Evolutionary conservation across 2,888 invertebrate genomes (phyloP).

Genomic region (Caenorhabditis angaria): DNA sequence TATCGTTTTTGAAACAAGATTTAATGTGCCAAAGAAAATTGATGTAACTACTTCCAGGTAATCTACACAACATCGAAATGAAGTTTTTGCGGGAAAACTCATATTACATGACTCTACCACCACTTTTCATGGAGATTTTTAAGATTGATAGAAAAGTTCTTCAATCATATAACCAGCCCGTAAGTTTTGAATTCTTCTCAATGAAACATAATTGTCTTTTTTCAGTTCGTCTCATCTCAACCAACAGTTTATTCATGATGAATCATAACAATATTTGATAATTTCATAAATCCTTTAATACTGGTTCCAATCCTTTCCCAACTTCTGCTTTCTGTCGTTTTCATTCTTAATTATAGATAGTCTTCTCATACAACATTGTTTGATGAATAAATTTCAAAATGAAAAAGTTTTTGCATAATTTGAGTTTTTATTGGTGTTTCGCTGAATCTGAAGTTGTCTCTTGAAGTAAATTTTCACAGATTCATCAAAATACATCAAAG

Average conservation of each 20-base stretch:
- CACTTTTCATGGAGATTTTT: constrained; percentile 35
- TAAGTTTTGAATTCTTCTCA: too few relatives aligned
- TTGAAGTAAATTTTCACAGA: too few relatives aligned
- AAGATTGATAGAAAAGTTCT: constrained; percentile 3
- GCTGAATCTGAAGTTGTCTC: too few relatives aligned
- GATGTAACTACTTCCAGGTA: constrained; percentile 18
- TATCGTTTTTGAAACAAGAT: not conserved
- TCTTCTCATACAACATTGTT: not conserved
- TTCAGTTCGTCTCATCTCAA: not conserved
- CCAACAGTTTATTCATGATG: not conserved
- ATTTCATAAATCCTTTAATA: not conserved
- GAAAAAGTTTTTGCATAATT: not conserved
- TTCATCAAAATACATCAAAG: too few relatives aligned
- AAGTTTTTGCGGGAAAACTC: constrained; percentile 17
- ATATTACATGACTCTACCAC: constrained; percentile 13
- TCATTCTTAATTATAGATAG: not conserved
- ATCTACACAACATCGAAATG: constrained; percentile 14
- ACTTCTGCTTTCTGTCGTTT: not conserved
- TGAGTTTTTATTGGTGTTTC: too few relatives aligned
- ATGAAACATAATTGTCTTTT: not conserved
- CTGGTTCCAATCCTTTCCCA: not conserved
- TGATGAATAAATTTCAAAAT: too few relatives aligned
- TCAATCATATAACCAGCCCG: constrained; percentile 16
- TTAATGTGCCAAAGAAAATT: constrained; percentile 7
- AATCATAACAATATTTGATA: not conserved